Base-by-base conservation (phyloP, 2,888 invertebrate species). In the Nomada goodeniana region DNA sequence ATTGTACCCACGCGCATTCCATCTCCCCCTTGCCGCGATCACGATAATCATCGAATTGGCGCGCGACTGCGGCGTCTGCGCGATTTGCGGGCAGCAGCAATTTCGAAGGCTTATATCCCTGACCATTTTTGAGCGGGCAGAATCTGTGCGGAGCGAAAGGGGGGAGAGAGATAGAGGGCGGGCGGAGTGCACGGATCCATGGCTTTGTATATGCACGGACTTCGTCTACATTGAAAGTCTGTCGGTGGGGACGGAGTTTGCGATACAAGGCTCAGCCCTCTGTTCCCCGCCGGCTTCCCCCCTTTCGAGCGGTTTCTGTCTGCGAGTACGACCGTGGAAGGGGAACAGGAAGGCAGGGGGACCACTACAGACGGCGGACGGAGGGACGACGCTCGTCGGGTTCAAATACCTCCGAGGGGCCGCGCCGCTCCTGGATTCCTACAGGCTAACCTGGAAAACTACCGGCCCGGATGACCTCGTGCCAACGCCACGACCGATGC, bases 321-420 rank as follows among this genome's bases (percentile, higher is more conserved):
- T 65, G 73, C 64, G 60, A 47, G 70, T 52, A 36, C 50, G 67
- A 55, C 4, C 55, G 65, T 13, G 76, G 75, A 65, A 69, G 83
- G 85, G 85, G 81, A 53, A 55, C 61, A 52, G 76, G 67, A 64
- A 53, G 53, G 55, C 53, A 57, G 71, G 55, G 53, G 71, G 74
- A 36, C 82, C 83, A 74, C 80, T 80, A 85, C 80, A 86, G 87
- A 87, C 85, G 82, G 77, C 80, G 83, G 80, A 83, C 78, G 76
- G 76, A 78, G 77, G 78, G 83, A 81, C 84, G 83, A 68, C 70
- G 81, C 76, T 67, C 59, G 77, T 71, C 82, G 89, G 85, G 91
- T 90, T 91, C 90, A 90, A 91, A 91, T 91, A 91, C 91, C 90
- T 90, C 88, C 74, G 85, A 85, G 82, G 83, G 85, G 81, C 84